These are phyloP conservation scores for Torymus texanus DNA, from an alignment of 2,888 invertebrate species.

Conservation along the genomic window DNA sequence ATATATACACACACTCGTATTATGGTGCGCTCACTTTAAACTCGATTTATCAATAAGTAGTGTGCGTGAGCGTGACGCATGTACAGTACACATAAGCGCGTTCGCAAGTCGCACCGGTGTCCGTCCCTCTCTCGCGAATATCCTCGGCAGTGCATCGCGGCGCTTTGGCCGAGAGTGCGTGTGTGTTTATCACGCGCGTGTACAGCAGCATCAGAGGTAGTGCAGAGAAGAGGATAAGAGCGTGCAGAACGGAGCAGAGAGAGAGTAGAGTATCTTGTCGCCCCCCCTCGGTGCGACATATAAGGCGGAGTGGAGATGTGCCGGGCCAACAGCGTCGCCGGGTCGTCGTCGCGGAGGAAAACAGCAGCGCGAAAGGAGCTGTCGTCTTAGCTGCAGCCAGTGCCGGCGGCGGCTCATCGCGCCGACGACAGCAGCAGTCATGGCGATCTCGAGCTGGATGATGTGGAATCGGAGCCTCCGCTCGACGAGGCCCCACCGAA, in stretches of 20 bases:
- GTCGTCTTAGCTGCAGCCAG: slow-evolving; percentile 3
- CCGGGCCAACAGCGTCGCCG: too few relatives aligned
- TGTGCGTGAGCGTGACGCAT: slow-evolving; percentile 15
- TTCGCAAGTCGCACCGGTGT: too few relatives aligned
- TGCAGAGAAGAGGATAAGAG: too few relatives aligned
- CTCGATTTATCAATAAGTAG: slow-evolving; percentile 22
- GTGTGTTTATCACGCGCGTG: background rate
- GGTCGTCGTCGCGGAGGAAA: too few relatives aligned
- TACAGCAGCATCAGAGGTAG: background rate
- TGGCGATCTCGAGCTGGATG: slow-evolving; percentile 79
- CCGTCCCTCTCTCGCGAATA: too few relatives aligned
- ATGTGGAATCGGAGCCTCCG: slow-evolving; percentile 76
- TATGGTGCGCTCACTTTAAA: background rate
- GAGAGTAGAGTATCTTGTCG: too few relatives aligned
- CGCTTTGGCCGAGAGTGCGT: too few relatives aligned
- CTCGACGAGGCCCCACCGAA: slow-evolving; percentile 74
- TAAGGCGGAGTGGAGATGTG: too few relatives aligned
- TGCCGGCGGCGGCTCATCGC: slow-evolving; percentile 21
- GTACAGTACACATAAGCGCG: too few relatives aligned
- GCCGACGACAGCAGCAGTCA: slow-evolving; percentile 57
- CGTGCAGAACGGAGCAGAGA: too few relatives aligned
- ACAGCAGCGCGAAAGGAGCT: background rate
- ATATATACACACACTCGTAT: too few relatives aligned
- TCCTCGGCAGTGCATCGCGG: background rate
- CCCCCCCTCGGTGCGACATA: too few relatives aligned